phyloP scores from a whole-genome alignment of 2,797 vertebrate species.

The Simalia tracyae region DNA sequence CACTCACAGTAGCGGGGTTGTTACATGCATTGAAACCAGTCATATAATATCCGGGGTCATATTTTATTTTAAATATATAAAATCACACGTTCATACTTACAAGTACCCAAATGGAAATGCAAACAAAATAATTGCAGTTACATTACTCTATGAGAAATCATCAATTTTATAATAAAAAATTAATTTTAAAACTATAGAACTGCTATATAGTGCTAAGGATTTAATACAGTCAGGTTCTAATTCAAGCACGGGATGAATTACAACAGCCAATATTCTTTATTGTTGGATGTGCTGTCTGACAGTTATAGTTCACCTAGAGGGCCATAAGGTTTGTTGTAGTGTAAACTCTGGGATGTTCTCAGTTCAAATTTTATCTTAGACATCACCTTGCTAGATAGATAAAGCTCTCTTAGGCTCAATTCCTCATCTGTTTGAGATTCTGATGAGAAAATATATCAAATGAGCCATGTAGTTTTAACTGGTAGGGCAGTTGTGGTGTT shows the following conservation, averaged over 20 bases:
- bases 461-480: background rate
- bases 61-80: background rate
- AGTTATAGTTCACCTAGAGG: background rate
- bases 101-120: background rate
- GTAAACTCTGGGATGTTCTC: background rate
- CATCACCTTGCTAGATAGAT: background rate
- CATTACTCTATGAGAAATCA: background rate
- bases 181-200: background rate
- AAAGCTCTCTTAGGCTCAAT: background rate
- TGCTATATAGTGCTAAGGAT: background rate
- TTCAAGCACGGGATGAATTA: background rate
- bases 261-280: background rate
- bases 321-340: background rate
- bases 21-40: background rate
- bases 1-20: background rate
- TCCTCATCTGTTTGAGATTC: background rate
- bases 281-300: background rate
- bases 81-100: background rate
- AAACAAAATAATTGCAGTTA: background rate
- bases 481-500: background rate
- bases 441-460: background rate
- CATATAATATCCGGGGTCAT: background rate
- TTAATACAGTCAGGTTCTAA: background rate
- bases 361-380: background rate
- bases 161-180: background rate